Evolutionary conservation across 2,797 vertebrate genomes (phyloP).

Genomic region (Gymnoscopelus braueri): DNA sequence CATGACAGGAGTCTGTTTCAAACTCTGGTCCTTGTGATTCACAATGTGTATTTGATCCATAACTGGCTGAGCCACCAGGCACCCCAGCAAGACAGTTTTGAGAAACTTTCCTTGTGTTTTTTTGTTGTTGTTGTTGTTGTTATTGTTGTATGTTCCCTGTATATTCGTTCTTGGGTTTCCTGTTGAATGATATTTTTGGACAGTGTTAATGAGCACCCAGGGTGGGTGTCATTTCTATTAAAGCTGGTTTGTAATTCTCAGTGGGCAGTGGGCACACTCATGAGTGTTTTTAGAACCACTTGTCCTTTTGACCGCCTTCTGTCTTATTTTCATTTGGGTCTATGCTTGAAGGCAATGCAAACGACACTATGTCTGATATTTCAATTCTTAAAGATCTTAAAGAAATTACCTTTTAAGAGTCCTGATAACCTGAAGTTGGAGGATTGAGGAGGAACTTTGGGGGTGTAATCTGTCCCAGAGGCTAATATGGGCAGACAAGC

Average conservation of each 20-base stretch:
- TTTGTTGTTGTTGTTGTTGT: too few relatives aligned
- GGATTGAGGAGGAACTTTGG: slow-evolving; percentile 69
- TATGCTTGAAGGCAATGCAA: slow-evolving; percentile 21
- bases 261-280: background rate
- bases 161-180: background rate
- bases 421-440: slow-evolving; percentile 47
- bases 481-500: slow-evolving; percentile 79
- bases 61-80: too few relatives aligned
- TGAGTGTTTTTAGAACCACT: background rate
- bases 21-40: too few relatives aligned
- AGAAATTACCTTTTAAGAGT: slow-evolving; percentile 47
- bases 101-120: too few relatives aligned
- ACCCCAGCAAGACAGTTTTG: too few relatives aligned
- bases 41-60: too few relatives aligned
- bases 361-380: slow-evolving; percentile 12
- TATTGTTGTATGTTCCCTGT: background rate
- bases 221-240: background rate
- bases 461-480: slow-evolving; percentile 64
- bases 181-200: slow-evolving; percentile 10
- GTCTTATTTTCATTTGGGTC: slow-evolving; percentile 20
- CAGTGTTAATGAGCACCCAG: background rate
- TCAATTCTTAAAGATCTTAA: slow-evolving; percentile 18
- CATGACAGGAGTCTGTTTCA: too few relatives aligned
- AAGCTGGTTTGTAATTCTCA: background rate
- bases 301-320: background rate